phyloP scores from a whole-genome alignment of 2,888 invertebrate species.

The Chrysodeixis includens region DNA sequence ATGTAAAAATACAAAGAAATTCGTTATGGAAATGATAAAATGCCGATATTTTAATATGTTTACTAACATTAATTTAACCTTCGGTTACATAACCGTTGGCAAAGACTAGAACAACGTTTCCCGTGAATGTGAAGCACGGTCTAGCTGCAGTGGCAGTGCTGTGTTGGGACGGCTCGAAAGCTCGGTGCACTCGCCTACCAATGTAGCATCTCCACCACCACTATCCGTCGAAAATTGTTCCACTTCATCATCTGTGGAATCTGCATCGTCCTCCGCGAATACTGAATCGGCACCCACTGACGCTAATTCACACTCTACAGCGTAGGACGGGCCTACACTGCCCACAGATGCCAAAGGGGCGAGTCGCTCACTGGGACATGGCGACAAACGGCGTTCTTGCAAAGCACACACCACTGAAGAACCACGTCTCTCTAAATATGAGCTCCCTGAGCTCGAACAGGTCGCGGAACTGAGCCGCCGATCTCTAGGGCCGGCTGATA shows the following conservation, averaged over 20 bases:
- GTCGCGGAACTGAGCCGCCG: conserved; percentile 94
- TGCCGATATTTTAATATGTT: conserved; percentile 82
- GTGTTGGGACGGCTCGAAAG: conserved; percentile 78
- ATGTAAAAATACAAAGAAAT: conserved; percentile 72
- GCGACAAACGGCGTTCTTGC: conserved; percentile 94
- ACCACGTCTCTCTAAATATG: conserved; percentile 94
- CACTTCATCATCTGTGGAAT: conserved; percentile 95
- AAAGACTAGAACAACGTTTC: conserved; percentile 93
- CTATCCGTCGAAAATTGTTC: conserved; percentile 96
- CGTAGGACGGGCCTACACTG: conserved; percentile 92
- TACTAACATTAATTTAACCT: conserved; percentile 76
- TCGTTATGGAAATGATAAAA: conserved; percentile 51
- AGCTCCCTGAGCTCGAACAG: conserved; percentile 95
- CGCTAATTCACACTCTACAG: conserved; percentile 92
- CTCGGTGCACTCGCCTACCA: conserved; percentile 79
- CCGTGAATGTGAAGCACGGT: conserved; percentile 91
- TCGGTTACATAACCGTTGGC: conserved; percentile 60
- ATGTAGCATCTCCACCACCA: conserved; percentile 88
- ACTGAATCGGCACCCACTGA: conserved; percentile 94
- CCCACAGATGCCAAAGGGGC: conserved; percentile 95
- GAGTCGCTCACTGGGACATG: conserved; percentile 90
- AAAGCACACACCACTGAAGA: conserved; percentile 94
- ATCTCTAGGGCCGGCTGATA: conserved; percentile 84
- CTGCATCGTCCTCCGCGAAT: conserved; percentile 92
- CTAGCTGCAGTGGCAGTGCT: conserved; percentile 74